Evolutionary conservation across 2,797 vertebrate genomes (phyloP), one percentile per base, ranked within the genome.

Genomic region (Hippoglossus hippoglossus): DNA sequence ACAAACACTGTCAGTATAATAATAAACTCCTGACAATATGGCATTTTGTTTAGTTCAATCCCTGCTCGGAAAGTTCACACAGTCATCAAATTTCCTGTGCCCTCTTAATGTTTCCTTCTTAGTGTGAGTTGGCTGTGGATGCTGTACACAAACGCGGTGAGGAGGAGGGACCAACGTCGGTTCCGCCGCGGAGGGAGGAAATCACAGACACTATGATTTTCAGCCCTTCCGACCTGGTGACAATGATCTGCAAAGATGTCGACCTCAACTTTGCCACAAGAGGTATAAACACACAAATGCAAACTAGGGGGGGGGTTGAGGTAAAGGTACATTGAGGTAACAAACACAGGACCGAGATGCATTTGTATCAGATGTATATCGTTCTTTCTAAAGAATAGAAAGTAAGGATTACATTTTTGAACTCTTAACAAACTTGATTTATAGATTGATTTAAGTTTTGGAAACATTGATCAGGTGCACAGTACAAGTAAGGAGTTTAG

Each of bases 191-290:
- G 46, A 94, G 95, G 55, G 97, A 98, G 81, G 97, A 98, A 49
- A 98, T 98, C 51, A 96, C 97, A 0, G 97, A 98, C 86, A 98
- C 96, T 19, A 97, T 98, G 96, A 94, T 98, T 77, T 98, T 98
- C 88, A 96, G 95, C 75, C 95, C 96, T 26, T 89, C 90, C 5
- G 97, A 98, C 73, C 88, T 98, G 19, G 94, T 96, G 76, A 95
- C 96, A 12, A 97, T 98, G 90, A 96, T 95, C 85, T 98, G 97
- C 92, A 94, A 77, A 88, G 96, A 97, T 4, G 96, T 98, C 25
- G 97, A 98, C 89, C 96, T 98, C 82, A 97, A 96, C 90, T 98
- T 89, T 26, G 97, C 97, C 64, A 97, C 95, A 64, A 95, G 95
- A 96, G 97, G 97, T 98, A 93, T 19, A 46, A 46, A 86, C 1